Evolutionary conservation across 2,888 invertebrate species (phyloP), one percentile per base, ranked within the genome.

Genomic region (Pammene fasciana): DNA sequence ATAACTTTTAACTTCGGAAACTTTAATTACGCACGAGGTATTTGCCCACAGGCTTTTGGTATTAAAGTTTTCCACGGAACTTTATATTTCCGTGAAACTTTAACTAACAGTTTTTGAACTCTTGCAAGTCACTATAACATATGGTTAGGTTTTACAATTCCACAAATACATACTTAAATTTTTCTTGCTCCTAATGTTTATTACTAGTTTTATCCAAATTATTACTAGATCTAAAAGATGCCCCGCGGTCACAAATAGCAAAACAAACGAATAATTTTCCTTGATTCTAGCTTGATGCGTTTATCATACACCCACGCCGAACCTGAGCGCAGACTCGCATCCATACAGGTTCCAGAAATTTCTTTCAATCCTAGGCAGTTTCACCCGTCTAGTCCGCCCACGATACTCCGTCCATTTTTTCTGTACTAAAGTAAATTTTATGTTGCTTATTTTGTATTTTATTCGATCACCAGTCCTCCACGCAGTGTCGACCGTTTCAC

Each of bases 291-390:
- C 64, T 65, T 67, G 65, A 61, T 64, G 46, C 70, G 52, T 75
- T 73, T 74, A 76, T 75, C 73, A 62, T 54, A 64, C 75, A 68
- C 84, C 85, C 79, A 82, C 85, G 73, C 76, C n/a, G 55, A 18
- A 46, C 38, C 46, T 36, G 46, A 45, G 10, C 48, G n/a, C 43
- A 26, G 8, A 16, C 1, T 46, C 18, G 11, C 55, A 46, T 13
- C 52, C 50, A 52, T 48, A 75, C 74, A 74, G 70, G 75, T 74
- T 76, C 73, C 72, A 75, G 75, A 75, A 72, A 75, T 73, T 74
- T 72, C 74, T 76, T 75, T 70, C 71, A 62, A 71, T 55, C 72
- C 73, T 72, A 73, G 73, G 57, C 66, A 64, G 64, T 70, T 71
- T 71, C 74, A 67, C 48, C 71, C 59, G 56, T 45, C 74, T 67